Percentiles rank a stretch among this genome's conserved stretches.
These are phyloP conservation scores for Penaeus japonicus DNA, from an alignment of 1,140 invertebrate species.

Conservation along the genomic window DNA sequence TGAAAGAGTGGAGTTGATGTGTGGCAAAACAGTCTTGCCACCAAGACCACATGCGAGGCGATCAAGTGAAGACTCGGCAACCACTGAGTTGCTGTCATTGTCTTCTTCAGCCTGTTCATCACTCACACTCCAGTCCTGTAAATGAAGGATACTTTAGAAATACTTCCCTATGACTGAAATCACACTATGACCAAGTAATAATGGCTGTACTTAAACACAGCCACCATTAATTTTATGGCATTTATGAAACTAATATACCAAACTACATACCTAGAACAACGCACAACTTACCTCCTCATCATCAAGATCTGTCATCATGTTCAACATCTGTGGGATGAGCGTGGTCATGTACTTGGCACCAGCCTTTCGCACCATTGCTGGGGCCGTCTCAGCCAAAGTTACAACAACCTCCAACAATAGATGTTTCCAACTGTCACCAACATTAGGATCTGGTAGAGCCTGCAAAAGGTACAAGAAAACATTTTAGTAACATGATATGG, in stretches of 20 bases:
- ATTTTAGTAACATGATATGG: too few relatives aligned
- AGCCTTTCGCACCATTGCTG: constrained; percentile 93
- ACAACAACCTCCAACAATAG: constrained; percentile 93
- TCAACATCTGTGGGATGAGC: constrained; percentile 73
- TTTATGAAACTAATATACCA: too few relatives aligned
- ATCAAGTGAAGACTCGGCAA: constrained; percentile 96
- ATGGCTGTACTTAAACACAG: too few relatives aligned
- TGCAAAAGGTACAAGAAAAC: constrained; percentile 3
- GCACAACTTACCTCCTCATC: constrained; percentile 74
- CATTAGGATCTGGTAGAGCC: constrained; percentile 71
- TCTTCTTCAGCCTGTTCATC: constrained; percentile 86
- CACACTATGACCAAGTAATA: too few relatives aligned
- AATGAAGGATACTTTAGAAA: neutral
- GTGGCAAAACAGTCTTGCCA: constrained; percentile 92
- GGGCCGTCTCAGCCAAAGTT: constrained; percentile 91
- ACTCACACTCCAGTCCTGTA: constrained; percentile 76
- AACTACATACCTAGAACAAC: neutral
- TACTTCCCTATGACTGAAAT: neutral
- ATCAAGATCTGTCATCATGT: constrained; percentile 97
- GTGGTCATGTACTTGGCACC: constrained; percentile 54
- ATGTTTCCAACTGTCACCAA: constrained; percentile 87
- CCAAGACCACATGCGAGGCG: constrained; percentile 94
- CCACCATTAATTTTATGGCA: too few relatives aligned
- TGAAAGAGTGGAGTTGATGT: constrained; percentile 85
- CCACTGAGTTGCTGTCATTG: constrained; percentile 90